phyloP scores from a whole-genome alignment of 2,797 vertebrate genomes.

The Chaetophractus vellerosus region DNA sequence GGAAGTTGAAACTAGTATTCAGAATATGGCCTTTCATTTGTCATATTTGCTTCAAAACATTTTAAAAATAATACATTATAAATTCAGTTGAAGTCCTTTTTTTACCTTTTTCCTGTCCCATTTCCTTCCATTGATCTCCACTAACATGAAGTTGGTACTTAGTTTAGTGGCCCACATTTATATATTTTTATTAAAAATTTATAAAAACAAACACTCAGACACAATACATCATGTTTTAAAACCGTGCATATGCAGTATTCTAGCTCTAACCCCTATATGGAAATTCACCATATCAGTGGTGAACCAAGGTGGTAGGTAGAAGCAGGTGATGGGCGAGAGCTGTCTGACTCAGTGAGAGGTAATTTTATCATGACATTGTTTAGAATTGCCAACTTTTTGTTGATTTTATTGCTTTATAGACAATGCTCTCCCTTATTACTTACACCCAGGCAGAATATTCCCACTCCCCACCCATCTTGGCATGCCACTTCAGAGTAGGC shows the following conservation, averaged over 20 bases:
- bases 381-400: slow-evolving; percentile 11
- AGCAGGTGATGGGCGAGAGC: neutral
- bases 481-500: neutral
- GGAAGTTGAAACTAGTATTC: neutral
- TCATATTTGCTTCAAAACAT: slow-evolving; percentile 8
- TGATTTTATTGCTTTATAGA: neutral
- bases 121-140: neutral
- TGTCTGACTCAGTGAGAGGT: neutral
- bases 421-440: neutral
- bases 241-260: neutral
- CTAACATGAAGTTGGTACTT: neutral
- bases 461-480: neutral
- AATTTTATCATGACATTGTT: neutral
- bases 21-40: neutral
- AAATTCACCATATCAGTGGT: neutral
- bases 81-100: neutral
- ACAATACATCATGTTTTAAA: neutral
- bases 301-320: neutral
- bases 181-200: neutral
- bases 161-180: neutral
- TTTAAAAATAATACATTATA: neutral
- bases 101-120: neutral
- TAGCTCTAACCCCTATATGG: neutral
- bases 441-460: neutral
- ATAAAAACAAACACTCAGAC: neutral